phyloP scores from a whole-genome alignment of 2,113 vertebrate genomes.

The Antechinus flavipes region DNA sequence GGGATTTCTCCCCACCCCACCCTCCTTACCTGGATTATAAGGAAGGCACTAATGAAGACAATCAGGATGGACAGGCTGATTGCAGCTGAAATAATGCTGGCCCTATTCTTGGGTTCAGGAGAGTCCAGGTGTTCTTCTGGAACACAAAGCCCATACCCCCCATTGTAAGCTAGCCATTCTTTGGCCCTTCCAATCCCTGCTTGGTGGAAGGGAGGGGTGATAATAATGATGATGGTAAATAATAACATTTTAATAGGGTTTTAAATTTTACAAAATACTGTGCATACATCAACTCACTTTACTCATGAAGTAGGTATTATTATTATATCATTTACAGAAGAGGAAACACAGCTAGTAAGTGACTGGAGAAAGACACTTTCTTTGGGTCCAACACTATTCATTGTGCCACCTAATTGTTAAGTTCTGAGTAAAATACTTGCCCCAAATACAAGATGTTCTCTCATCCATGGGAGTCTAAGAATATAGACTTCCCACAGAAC shows the following conservation, averaged over 20 bases:
- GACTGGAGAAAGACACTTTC: too few species aligned
- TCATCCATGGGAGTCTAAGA: not conserved
- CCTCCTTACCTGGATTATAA: not conserved
- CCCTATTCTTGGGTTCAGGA: not conserved
- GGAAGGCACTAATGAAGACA: not conserved
- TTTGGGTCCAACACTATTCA: too few species aligned
- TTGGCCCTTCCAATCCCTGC: too few species aligned
- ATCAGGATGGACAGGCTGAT: slow-evolving; percentile 49
- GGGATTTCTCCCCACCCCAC: not conserved
- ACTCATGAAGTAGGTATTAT: not conserved
- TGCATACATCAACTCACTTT: not conserved
- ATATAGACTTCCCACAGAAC: not conserved
- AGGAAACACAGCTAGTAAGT: not conserved
- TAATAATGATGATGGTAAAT: not conserved
- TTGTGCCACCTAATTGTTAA: too few species aligned
- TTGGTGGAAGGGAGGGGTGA: not conserved
- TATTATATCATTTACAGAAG: not conserved
- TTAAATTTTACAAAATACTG: not conserved
- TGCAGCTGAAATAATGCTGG: slow-evolving; percentile 57
- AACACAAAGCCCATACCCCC: fast-evolving
- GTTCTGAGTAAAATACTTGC: not conserved
- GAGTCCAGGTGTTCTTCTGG: slow-evolving; percentile 71
- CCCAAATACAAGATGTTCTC: not conserved
- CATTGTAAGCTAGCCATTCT: not conserved
- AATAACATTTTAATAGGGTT: not conserved